Evolutionary conservation across 2,888 invertebrate genomes (phyloP), one percentile per base, ranked within the genome.

Genomic region (Diarsia dahlii): DNA sequence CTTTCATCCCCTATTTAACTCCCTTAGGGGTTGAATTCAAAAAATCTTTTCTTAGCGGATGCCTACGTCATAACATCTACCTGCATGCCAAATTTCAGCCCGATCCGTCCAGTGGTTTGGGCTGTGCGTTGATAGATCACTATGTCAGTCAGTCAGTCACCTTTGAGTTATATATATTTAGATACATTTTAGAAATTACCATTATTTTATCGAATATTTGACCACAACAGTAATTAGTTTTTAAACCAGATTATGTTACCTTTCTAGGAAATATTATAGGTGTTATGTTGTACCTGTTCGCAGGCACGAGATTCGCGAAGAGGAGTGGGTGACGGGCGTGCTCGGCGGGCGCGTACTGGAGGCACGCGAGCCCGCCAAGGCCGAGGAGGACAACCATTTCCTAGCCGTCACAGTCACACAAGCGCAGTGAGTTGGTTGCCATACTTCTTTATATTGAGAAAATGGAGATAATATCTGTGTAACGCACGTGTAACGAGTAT

Each of bases 241-340:
- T 54, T 12, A 54, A 52, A 52, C 10, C n/a, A n/a, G 52, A 70
- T 5, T 39, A 34, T 34, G n/a, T 23, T 23, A 23, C 5, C 13
- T 56, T 28, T 56, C 23, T 20, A 18, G 20, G 50, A 50, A 50
- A 50, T 50, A 18, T 18, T 50, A 18, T 18, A 18, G 18, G 8
- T 10, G 15, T 15, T 5, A 48, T 48, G 6, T 56, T 58, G 46
- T 48, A 10, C 15, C 3, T 60, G 9, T 65, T 23, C 0, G 9
- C 28, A 94, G 94, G 65, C 81, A 78, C 3, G 62, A 20, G 13
- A 0, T 9, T 34, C 76, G 68, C 12, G 85, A 81, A 10, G 89
- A 91, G 0, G 93, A 96, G 2, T 98, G 98, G 98, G 92, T 94
- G 50, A 84, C 93, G 0, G 95, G 95, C 8, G 91, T 89, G 9